A percentile compares a stretch with the other conserved stretches of the same genome.
These are phyloP conservation scores for Columba guinea DNA, from an alignment of 2,797 vertebrate species.

Conservation along the genomic window DNA sequence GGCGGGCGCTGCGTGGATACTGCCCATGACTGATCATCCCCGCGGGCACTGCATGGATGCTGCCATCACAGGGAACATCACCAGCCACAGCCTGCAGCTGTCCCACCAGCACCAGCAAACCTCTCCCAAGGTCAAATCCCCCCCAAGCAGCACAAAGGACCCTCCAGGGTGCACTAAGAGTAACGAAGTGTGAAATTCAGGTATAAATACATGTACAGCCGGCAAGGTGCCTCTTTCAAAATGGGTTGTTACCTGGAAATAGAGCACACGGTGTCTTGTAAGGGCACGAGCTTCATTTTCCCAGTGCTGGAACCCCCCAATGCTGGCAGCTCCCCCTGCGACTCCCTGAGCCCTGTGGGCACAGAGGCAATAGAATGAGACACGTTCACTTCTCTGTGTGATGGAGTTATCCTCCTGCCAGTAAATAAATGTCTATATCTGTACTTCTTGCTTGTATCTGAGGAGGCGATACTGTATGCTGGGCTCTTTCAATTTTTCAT, in stretches of 20 bases:
- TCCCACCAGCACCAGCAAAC: not conserved
- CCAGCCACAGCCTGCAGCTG: not conserved
- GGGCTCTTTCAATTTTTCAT: constrained; percentile 38
- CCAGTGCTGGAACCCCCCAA: not conserved
- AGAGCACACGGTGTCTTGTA: not conserved
- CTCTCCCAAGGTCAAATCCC: constrained; percentile 18
- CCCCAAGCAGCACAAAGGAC: not conserved
- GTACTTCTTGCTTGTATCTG: constrained; percentile 10
- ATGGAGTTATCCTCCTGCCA: constrained; percentile 19
- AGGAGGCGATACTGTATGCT: not conserved
- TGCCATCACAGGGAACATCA: rapidly evolving
- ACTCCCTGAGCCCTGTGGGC: not conserved
- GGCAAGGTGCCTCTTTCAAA: not conserved
- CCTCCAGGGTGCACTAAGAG: not conserved
- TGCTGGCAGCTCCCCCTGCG: not conserved
- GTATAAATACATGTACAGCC: not conserved
- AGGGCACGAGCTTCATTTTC: not conserved
- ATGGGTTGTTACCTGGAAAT: not conserved
- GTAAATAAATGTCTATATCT: constrained; percentile 14
- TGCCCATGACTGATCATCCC: not conserved
- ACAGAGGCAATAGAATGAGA: not conserved
- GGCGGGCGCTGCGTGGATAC: too few species aligned
- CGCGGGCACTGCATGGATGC: not conserved
- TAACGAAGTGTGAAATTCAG: not conserved
- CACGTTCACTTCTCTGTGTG: not conserved